Evolutionary conservation across 2,888 invertebrate genomes (phyloP).

Genomic region (Eupithecia inturbata): DNA sequence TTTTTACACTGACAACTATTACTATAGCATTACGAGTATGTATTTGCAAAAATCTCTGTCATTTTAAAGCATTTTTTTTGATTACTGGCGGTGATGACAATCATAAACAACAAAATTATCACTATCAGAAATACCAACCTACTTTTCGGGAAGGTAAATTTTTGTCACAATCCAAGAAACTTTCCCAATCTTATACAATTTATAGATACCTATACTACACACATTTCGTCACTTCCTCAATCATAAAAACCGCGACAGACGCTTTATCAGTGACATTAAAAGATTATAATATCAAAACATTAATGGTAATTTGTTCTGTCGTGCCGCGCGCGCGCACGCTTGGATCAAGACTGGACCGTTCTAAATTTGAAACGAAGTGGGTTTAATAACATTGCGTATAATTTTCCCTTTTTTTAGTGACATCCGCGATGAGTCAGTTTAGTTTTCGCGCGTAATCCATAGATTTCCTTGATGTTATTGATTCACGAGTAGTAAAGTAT

Average conservation of each 20-base stretch:
- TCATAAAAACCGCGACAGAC: neutral
- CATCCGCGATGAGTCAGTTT: constrained; percentile 68
- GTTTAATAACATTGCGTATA: constrained; percentile 79
- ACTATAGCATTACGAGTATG: too few species aligned
- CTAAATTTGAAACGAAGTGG: constrained; percentile 81
- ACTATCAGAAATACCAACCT: neutral
- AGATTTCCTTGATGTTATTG: constrained; percentile 44
- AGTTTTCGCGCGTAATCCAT: constrained; percentile 47
- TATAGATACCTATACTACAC: constrained; percentile 14
- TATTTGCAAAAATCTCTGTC: neutral
- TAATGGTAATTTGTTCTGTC: constrained; percentile 52
- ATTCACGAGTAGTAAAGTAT: constrained; percentile 32
- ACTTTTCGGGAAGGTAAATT: neutral
- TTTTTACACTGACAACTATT: neutral
- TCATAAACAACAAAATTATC: neutral
- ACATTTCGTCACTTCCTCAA: constrained; percentile 24
- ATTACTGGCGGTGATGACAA: neutral
- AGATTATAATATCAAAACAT: constrained; percentile 52
- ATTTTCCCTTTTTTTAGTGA: constrained; percentile 76
- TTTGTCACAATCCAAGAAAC: neutral
- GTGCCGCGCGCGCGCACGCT: constrained; percentile 71
- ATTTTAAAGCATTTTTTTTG: neutral
- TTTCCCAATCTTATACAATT: neutral
- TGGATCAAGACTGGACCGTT: constrained; percentile 74
- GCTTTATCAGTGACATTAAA: constrained; percentile 11